These are phyloP conservation scores for Aphaenogaster ashmeadi DNA, from an alignment of 1,140 invertebrate genomes.

Conservation along the genomic window DNA sequence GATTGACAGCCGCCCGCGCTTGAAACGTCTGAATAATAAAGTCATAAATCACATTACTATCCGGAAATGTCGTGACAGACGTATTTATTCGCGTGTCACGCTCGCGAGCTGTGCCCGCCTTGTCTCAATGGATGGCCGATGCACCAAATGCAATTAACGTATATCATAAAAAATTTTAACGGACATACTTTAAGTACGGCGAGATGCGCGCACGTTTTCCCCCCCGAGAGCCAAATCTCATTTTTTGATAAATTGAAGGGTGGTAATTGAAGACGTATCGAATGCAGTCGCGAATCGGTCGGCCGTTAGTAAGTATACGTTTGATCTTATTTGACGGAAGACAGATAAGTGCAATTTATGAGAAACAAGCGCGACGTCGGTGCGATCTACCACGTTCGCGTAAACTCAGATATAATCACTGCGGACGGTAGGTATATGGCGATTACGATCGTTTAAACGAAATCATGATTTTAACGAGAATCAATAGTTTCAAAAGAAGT, in stretches of 20 bases:
- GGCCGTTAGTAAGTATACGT: constrained; percentile 39
- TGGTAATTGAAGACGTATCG: constrained; percentile 44
- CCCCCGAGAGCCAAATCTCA: constrained; percentile 9
- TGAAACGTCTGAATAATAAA: constrained; percentile 72
- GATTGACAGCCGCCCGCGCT: constrained; percentile 52
- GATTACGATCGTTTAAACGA: not conserved
- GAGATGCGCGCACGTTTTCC: not conserved
- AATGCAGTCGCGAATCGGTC: constrained; percentile 17
- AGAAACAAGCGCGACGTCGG: not conserved
- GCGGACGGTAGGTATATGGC: not conserved
- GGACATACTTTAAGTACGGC: constrained; percentile 56
- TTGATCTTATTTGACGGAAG: constrained; percentile 31
- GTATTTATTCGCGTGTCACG: constrained; percentile 54
- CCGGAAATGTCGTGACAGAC: constrained; percentile 60
- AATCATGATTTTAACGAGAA: not conserved
- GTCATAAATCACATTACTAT: constrained; percentile 71
- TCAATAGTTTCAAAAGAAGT: not conserved
- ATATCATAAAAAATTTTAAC: constrained; percentile 56
- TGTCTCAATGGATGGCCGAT: constrained; percentile 42
- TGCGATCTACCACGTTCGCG: not conserved
- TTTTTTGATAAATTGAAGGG: constrained; percentile 49
- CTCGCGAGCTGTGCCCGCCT: constrained; percentile 35
- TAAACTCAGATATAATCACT: constrained; percentile 38
- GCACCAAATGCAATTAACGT: constrained; percentile 63
- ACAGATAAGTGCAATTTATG: constrained; percentile 34